These are phyloP conservation scores for Dugesia japonica DNA, from an alignment of 2,888 invertebrate species.

Conservation along the genomic window DNA sequence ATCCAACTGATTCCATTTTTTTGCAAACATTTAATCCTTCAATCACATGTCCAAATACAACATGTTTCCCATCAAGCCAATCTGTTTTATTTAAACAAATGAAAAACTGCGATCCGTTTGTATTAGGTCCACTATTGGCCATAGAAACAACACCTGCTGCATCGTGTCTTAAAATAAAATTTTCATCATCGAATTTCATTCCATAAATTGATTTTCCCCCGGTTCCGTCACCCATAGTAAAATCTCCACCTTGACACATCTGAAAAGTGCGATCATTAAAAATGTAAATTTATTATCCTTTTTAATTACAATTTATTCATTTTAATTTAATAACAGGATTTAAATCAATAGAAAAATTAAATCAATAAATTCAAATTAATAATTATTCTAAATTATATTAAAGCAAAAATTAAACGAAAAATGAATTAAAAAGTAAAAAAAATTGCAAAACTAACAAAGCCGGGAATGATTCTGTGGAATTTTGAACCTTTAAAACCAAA, in stretches of 20 bases:
- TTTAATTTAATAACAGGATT: no score
- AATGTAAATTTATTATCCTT: no score
- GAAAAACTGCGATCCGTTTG: background rate
- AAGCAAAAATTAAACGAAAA: no score
- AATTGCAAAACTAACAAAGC: conserved; percentile 60
- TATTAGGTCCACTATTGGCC: background rate
- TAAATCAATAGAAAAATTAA: no score
- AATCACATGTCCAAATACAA: background rate
- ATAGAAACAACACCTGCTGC: background rate
- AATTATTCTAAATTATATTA: no score
- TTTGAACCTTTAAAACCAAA: conserved; percentile 77
- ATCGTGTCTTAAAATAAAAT: conserved; percentile 8
- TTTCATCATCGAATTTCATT: conserved; percentile 11
- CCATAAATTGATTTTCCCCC: background rate
- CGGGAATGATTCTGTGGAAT: conserved; percentile 87
- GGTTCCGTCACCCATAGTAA: background rate
- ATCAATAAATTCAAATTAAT: no score
- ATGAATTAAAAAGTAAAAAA: background rate
- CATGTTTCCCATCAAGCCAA: conserved; percentile 1
- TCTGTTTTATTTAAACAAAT: background rate
- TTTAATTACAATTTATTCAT: no score
- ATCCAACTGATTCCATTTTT: background rate
- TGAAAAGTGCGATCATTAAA: background rate
- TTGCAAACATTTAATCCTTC: background rate
- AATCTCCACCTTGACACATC: background rate